phyloP scores from a whole-genome alignment of 2,888 invertebrate species.

The Octodonta nipae region DNA sequence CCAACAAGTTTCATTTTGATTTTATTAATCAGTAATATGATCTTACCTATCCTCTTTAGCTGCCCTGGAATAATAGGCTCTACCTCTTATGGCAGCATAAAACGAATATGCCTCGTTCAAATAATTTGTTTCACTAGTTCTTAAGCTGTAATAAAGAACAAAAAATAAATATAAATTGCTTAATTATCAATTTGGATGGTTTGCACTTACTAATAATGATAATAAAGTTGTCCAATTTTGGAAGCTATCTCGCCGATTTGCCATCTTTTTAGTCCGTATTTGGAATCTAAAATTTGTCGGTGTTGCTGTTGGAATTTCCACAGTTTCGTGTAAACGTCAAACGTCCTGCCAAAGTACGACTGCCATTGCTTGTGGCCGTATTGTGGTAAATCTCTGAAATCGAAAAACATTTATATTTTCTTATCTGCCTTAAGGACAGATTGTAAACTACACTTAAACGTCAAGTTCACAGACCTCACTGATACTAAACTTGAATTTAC shows the following conservation, averaged over 20 bases:
- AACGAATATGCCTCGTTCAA: conserved; percentile 92
- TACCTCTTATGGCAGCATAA: conserved; percentile 85
- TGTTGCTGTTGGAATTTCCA: conserved; percentile 99
- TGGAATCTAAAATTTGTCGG: conserved; percentile 75
- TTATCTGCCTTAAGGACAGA: too few species aligned
- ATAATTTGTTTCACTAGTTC: conserved; percentile 93
- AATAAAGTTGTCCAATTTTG: conserved; percentile 95
- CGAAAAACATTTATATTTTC: too few species aligned
- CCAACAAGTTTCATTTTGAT: too few species aligned
- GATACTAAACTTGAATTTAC: too few species aligned
- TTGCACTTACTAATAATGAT: conserved; percentile 85
- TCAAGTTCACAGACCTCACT: too few species aligned
- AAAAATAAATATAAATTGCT: not conserved
- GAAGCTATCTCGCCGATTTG: conserved; percentile 97
- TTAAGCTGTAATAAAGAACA: conserved; percentile 56
- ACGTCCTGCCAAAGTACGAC: conserved; percentile 89
- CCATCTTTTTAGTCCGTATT: conserved; percentile 92
- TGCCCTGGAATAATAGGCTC: conserved; percentile 88
- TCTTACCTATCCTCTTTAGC: conserved; percentile 77
- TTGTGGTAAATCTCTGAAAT: conserved; percentile 82
- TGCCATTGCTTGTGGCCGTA: conserved; percentile 98
- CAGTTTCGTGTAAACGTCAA: conserved; percentile 91
- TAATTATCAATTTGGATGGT: not conserved
- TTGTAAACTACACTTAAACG: too few species aligned
- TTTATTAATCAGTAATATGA: too few species aligned